phyloP scores from a whole-genome alignment of 2,888 invertebrate genomes.

The Arge pagana region DNA sequence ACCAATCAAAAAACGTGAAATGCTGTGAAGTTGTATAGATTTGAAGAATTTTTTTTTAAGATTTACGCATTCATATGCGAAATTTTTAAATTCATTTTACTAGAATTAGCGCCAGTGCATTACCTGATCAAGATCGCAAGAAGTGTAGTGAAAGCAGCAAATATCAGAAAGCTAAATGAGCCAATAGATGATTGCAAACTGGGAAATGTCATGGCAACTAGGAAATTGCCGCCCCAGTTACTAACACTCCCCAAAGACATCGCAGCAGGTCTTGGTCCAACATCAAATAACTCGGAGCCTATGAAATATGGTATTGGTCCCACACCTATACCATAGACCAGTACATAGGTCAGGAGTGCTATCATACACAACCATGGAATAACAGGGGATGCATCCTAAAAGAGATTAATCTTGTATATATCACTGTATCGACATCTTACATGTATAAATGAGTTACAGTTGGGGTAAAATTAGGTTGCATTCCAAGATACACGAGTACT shows the following conservation, averaged over 20 bases:
- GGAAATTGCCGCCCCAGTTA: conserved; percentile 88
- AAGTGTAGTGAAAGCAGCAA: conserved; percentile 63
- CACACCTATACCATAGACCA: conserved; percentile 81
- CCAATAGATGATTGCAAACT: conserved; percentile 67
- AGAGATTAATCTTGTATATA: no score
- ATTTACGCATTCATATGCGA: neutral
- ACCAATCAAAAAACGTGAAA: no score
- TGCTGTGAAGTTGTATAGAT: no score
- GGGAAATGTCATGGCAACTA: conserved; percentile 81
- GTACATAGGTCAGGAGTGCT: conserved; percentile 75
- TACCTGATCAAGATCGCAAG: conserved; percentile 68
- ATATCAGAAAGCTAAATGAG: conserved; percentile 77
- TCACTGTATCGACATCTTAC: no score
- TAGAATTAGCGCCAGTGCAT: conserved; percentile 46
- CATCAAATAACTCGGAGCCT: conserved; percentile 84
- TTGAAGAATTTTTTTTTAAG: neutral
- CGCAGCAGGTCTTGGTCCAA: conserved; percentile 80
- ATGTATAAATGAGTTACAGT: neutral
- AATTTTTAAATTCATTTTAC: neutral
- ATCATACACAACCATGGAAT: conserved; percentile 75
- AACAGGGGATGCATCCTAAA: conserved; percentile 65
- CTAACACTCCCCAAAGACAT: conserved; percentile 86
- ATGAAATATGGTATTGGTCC: conserved; percentile 89
- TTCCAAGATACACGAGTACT: neutral
- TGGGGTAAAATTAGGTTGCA: neutral